phyloP scores from a whole-genome alignment of 2,113 vertebrate species.

The Rhinogobius similis region DNA sequence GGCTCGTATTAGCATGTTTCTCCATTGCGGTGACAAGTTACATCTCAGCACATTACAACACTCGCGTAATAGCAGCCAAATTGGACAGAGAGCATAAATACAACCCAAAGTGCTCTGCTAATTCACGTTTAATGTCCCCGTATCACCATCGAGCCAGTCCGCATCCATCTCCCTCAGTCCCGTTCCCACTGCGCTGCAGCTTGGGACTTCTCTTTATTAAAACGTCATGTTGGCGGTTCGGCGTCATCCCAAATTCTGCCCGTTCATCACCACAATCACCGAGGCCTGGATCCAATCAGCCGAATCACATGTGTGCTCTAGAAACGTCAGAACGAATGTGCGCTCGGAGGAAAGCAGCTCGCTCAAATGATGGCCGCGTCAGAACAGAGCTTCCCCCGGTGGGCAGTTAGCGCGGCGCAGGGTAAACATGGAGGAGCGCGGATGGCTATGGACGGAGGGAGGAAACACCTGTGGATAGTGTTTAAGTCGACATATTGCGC shows the following conservation, averaged over 20 bases:
- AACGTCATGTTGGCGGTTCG: constrained; percentile 15
- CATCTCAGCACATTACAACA: not conserved
- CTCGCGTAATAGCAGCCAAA: not conserved
- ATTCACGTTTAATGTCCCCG: constrained; percentile 32
- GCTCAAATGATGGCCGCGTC: constrained; percentile 46
- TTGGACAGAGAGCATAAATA: not conserved
- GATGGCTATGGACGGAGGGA: constrained; percentile 18
- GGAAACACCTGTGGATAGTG: constrained; percentile 2
- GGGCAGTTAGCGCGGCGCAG: constrained; percentile 34
- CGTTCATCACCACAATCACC: constrained; percentile 47
- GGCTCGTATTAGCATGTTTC: not conserved
- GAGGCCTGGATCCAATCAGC: constrained; percentile 48
- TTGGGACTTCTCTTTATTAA: constrained; percentile 31
- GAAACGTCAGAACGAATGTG: constrained; percentile 18
- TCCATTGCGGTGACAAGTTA: constrained; percentile 2
- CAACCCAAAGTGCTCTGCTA: constrained; percentile 6
- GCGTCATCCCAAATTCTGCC: constrained; percentile 24
- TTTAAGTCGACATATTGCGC: not conserved
- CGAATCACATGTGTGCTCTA: constrained; percentile 15
- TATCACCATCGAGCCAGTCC: constrained; percentile 8
- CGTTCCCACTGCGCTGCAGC: constrained; percentile 8
- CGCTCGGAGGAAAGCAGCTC: constrained; percentile 28
- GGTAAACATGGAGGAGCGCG: constrained; percentile 35
- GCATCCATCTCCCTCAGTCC: constrained; percentile 7
- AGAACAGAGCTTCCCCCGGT: constrained; percentile 39